These are phyloP conservation scores for Papilio aristodemus DNA, from an alignment of 1,140 invertebrate genomes.

Conservation along the genomic window DNA sequence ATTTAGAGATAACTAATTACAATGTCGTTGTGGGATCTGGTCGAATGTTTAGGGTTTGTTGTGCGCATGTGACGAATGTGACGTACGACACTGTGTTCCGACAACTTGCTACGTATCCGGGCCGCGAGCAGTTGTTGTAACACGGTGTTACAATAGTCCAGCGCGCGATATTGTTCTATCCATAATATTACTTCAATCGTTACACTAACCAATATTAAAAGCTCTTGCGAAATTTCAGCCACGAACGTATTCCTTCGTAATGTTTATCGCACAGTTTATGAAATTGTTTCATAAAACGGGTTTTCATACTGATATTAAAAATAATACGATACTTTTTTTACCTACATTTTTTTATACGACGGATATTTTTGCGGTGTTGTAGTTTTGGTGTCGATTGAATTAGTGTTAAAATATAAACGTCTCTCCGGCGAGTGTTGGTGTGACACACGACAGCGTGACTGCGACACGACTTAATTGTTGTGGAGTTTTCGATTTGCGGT, in stretches of 20 bases:
- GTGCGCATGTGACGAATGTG: neutral
- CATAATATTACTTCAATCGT: neutral
- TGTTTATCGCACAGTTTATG: neutral
- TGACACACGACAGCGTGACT: too few species aligned
- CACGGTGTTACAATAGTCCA: neutral
- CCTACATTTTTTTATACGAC: too few species aligned
- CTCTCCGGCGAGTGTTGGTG: too few species aligned
- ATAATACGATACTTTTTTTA: too few species aligned
- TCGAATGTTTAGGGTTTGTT: neutral
- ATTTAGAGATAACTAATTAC: slow-evolving; percentile 12
- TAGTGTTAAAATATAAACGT: too few species aligned
- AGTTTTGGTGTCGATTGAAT: neutral
- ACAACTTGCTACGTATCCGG: neutral
- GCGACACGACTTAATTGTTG: neutral
- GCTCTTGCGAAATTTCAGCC: neutral
- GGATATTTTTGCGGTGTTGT: neutral
- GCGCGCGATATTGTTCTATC: too few species aligned
- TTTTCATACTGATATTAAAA: neutral
- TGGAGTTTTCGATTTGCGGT: neutral
- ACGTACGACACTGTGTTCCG: too few species aligned
- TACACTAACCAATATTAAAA: neutral
- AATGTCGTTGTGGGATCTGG: neutral
- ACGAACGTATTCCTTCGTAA: neutral
- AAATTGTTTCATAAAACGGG: neutral
- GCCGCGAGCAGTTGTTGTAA: neutral